A percentile compares a stretch with the other conserved stretches of the same genome.
Conservation (phyloP, 2,888 invertebrate genomes). For the Mylabris sibirica region DNA sequence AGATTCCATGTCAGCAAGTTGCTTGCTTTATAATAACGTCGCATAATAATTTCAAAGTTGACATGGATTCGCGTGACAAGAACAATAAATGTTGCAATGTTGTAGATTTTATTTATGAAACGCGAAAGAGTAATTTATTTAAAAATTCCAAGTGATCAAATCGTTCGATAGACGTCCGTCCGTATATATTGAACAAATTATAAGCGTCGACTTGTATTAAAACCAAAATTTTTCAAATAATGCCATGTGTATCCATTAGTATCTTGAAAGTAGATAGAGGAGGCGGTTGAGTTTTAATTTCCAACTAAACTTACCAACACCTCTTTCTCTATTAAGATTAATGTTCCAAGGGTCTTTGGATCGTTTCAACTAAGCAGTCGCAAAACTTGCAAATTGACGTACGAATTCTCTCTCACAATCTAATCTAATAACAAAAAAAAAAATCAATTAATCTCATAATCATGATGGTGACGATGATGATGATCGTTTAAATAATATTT, state of each 20-base stretch:
- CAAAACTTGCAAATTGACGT: slow-evolving; percentile 17
- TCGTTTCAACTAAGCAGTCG: slow-evolving; percentile 16
- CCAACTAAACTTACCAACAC: slow-evolving; percentile 11
- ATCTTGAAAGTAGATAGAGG: slow-evolving; percentile 1
- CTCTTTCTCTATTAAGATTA: slow-evolving; percentile 19
- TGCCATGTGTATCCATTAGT: slow-evolving; percentile 10
- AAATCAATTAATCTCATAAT: background rate
- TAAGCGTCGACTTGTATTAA: background rate
- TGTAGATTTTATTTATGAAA: slow-evolving; percentile 25
- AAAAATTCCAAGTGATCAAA: slow-evolving; percentile 8
- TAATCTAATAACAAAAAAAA: slow-evolving; percentile 14
- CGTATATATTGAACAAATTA: background rate
- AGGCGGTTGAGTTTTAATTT: slow-evolving; percentile 17
- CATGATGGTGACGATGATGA: no score
- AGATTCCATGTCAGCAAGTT: slow-evolving; percentile 24
- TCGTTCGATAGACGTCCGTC: background rate
- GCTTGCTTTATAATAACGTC: slow-evolving; percentile 23
- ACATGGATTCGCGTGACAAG: slow-evolving; percentile 27
- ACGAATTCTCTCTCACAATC: slow-evolving; percentile 17
- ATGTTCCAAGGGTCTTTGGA: slow-evolving; percentile 12
- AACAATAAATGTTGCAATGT: slow-evolving; percentile 20
- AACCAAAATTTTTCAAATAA: background rate
- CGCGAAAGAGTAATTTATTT: slow-evolving; percentile 28
- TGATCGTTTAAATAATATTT: slow-evolving; percentile 19
- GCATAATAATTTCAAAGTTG: slow-evolving; percentile 19